A percentile compares a stretch with the other conserved stretches of the same genome.
These are phyloP conservation scores for Larimichthys polyactis DNA, from an alignment of 2,113 vertebrate genomes.

Conservation along the genomic window DNA sequence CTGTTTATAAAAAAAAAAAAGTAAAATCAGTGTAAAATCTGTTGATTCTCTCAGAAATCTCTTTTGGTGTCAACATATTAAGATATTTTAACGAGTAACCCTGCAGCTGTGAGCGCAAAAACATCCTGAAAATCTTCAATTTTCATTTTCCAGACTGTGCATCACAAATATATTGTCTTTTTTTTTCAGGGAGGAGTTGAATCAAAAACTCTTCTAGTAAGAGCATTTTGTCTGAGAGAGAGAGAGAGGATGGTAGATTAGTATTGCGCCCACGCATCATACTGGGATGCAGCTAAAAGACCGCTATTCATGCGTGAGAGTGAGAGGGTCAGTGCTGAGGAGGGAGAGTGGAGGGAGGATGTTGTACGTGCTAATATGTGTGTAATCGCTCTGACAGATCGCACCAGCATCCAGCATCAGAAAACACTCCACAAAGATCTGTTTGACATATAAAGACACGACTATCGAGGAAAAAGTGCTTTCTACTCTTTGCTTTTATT, in stretches of 20 bases:
- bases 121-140: background rate
- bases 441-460: background rate
- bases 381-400: conserved; percentile 56
- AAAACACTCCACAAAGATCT: background rate
- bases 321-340: conserved; percentile 46
- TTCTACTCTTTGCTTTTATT: conserved; percentile 32
- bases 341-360: conserved; percentile 32
- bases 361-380: conserved; percentile 38
- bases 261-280: conserved; percentile 76
- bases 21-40: background rate
- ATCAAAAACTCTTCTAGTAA: conserved; percentile 44
- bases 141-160: background rate
- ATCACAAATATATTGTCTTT: conserved; percentile 27
- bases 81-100: background rate
- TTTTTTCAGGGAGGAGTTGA: background rate
- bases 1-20: background rate
- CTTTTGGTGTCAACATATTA: background rate
- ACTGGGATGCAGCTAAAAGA: conserved; percentile 74
- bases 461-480: background rate
- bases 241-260: conserved; percentile 75
- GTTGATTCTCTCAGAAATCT: background rate
- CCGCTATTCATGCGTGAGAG: conserved; percentile 64
- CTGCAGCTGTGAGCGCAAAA: background rate
- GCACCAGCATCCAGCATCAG: conserved; percentile 46
- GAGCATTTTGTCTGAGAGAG: conserved; percentile 41